phyloP scores from a whole-genome alignment of 2,113 vertebrate species.

The Ornithorhynchus anatinus region DNA sequence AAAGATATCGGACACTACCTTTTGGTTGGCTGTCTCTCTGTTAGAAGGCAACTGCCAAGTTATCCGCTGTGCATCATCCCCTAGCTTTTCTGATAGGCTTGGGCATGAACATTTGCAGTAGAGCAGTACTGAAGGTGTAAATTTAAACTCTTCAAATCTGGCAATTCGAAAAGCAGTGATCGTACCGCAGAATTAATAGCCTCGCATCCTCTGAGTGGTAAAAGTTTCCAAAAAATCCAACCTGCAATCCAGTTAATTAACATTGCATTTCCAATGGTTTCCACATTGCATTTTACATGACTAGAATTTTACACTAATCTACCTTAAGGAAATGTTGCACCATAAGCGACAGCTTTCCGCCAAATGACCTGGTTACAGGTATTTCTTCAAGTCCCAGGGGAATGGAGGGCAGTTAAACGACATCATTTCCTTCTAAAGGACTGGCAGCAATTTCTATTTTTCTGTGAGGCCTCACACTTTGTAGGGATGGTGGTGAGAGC shows the following conservation, averaged over 20 bases:
- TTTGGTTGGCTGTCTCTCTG: too few species aligned
- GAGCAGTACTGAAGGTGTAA: too few species aligned
- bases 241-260: neutral
- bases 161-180: too few species aligned
- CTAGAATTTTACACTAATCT: neutral
- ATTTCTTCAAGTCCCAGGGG: neutral
- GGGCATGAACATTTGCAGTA: too few species aligned
- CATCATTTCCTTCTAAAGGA: neutral
- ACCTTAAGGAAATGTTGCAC: neutral
- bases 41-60: too few species aligned
- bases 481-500: neutral
- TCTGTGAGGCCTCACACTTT: neutral
- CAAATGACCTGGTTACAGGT: neutral
- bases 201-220: too few species aligned
- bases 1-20: too few species aligned
- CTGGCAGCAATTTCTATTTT: neutral
- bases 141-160: too few species aligned
- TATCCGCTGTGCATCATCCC: too few species aligned
- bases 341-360: neutral
- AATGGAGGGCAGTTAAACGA: neutral
- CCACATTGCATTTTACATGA: neutral
- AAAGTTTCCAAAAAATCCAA: neutral
- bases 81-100: too few species aligned
- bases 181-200: too few species aligned
- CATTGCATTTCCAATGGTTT: neutral